These are phyloP conservation scores for Acrocephalus arundinaceus DNA, from an alignment of 2,113 vertebrate species.

Conservation along the genomic window DNA sequence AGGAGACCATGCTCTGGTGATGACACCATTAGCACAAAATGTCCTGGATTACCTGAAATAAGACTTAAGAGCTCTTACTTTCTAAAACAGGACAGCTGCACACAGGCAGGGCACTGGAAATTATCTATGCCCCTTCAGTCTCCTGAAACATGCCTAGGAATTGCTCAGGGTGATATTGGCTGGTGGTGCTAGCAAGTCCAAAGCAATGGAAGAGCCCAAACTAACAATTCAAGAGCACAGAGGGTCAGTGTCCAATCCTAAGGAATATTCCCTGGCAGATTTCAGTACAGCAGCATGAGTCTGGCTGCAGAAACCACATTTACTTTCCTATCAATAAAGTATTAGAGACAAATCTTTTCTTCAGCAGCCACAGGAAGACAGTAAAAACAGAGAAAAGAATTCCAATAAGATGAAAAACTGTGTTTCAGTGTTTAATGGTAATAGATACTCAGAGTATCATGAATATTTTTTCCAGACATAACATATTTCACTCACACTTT, in stretches of 20 bases:
- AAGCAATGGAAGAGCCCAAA: neutral
- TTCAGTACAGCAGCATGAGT: neutral
- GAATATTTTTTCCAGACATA: neutral
- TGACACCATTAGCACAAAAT: neutral
- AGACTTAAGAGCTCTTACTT: neutral
- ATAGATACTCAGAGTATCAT: neutral
- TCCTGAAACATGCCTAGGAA: neutral
- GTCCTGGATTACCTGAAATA: neutral
- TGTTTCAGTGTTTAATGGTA: neutral
- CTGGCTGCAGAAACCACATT: neutral
- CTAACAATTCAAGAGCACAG: neutral
- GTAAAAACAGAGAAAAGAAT: neutral
- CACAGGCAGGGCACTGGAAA: neutral
- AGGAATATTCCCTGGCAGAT: neutral
- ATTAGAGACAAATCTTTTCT: neutral
- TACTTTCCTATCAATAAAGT: neutral
- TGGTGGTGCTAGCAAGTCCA: neutral
- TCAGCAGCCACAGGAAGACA: neutral
- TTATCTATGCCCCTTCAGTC: neutral
- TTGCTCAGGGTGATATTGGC: neutral
- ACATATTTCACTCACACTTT: slow-evolving; percentile 19
- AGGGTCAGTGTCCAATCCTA: neutral
- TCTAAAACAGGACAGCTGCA: neutral
- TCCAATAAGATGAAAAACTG: neutral
- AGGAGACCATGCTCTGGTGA: neutral